A percentile compares a stretch with the other conserved stretches of the same genome.
Evolutionary conservation across 2,113 vertebrate genomes (phyloP).

Genomic region (Callionymus lyra): DNA sequence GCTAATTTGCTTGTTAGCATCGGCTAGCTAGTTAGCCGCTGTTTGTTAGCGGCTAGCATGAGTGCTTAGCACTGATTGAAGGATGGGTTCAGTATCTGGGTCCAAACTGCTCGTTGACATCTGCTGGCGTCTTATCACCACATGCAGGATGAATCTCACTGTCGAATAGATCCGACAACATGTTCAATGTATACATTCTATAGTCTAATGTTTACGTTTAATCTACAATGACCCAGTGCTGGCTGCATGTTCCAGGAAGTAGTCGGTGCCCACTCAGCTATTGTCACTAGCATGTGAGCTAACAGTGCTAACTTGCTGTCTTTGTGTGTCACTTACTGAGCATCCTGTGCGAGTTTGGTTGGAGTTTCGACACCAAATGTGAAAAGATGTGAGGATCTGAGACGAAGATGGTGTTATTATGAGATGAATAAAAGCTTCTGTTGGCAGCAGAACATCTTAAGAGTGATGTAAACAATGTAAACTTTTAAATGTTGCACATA

Average conservation of each 20-base stretch:
- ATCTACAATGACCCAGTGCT: slow-evolving; percentile 5
- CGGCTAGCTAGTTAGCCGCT: slow-evolving; percentile 51
- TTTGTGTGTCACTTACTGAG: slow-evolving; percentile 46
- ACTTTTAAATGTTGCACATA: too few relatives aligned
- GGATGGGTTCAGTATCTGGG: slow-evolving; percentile 45
- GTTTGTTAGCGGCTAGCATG: slow-evolving; percentile 53
- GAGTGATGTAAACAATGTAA: too few relatives aligned
- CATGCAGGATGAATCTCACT: slow-evolving; percentile 1
- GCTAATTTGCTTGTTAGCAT: slow-evolving; percentile 58
- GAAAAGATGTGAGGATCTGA: too few relatives aligned
- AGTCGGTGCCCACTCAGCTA: slow-evolving; percentile 51
- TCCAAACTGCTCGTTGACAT: slow-evolving; percentile 27
- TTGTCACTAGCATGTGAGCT: slow-evolving; percentile 60
- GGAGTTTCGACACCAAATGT: neutral
- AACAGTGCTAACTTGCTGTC: slow-evolving; percentile 46
- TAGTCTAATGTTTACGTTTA: neutral
- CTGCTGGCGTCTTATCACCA: slow-evolving; percentile 19
- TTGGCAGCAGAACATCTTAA: too few relatives aligned
- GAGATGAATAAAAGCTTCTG: too few relatives aligned
- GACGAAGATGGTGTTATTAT: too few relatives aligned
- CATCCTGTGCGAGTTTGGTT: neutral
- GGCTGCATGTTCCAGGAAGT: slow-evolving; percentile 30
- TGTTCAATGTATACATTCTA: neutral
- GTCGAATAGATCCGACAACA: neutral
- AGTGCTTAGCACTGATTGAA: slow-evolving; percentile 55